phyloP scores from a whole-genome alignment of 2,113 vertebrate genomes.

The Mionectes macconnelli region DNA sequence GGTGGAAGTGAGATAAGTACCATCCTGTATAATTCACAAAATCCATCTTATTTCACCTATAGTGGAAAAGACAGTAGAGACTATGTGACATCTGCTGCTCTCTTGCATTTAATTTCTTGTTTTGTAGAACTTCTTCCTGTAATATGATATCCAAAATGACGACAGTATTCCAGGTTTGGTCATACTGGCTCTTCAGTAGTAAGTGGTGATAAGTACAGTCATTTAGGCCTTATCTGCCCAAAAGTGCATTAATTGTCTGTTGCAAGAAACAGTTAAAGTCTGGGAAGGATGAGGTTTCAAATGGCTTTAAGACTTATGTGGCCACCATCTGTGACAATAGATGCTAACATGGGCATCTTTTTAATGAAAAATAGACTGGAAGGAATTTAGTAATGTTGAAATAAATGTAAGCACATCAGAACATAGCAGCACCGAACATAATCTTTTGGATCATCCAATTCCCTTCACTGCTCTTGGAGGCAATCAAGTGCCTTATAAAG shows the following conservation, averaged over 20 bases:
- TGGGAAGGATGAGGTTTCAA: background rate
- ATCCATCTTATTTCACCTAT: background rate
- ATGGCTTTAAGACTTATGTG: background rate
- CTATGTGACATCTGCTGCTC: background rate
- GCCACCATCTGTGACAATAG: background rate
- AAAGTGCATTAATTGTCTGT: background rate
- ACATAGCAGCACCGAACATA: background rate
- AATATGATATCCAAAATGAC: background rate
- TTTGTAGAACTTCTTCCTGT: background rate
- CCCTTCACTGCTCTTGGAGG: background rate
- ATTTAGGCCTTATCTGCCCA: background rate
- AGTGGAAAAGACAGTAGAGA: background rate
- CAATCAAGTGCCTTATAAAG: background rate
- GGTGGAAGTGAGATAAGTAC: background rate
- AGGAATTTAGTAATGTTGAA: background rate
- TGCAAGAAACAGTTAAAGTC: background rate
- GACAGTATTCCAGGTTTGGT: background rate
- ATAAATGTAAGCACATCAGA: background rate
- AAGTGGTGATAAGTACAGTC: background rate
- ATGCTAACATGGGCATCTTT: background rate
- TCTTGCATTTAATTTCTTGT: background rate
- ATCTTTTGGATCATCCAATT: background rate
- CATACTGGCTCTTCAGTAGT: background rate
- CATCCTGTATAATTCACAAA: background rate
- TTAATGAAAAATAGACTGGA: background rate